A percentile compares a stretch with the other conserved stretches of the same genome.
Evolutionary conservation across 2,888 invertebrate genomes (phyloP).

Genomic region (Oligia strigilis): DNA sequence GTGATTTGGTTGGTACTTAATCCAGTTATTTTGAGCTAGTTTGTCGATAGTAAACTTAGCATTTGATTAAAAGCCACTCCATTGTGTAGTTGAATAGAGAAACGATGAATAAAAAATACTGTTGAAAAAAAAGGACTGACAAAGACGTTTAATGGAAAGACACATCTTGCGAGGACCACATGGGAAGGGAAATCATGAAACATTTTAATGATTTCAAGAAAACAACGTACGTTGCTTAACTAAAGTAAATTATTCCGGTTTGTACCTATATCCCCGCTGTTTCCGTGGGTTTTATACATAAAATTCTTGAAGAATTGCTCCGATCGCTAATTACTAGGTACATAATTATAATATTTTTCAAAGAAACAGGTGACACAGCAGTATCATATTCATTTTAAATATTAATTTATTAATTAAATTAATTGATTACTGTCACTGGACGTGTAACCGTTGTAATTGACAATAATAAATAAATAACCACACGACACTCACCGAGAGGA

Average conservation of each 20-base stretch:
- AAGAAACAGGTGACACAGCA: background rate
- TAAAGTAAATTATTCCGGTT: background rate
- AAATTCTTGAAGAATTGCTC: background rate
- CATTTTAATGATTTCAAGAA: background rate
- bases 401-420: no score
- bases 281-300: background rate
- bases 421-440: no score
- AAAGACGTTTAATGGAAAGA: no score
- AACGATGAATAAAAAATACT: background rate
- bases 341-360: background rate
- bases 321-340: background rate
- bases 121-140: background rate
- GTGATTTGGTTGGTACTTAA: background rate
- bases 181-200: background rate
- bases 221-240: no score
- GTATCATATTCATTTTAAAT: background rate
- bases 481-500: no score
- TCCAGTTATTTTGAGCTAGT: background rate
- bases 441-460: no score
- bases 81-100: background rate
- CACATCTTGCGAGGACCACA: background rate
- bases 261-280: background rate
- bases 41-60: background rate
- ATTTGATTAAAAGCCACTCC: background rate
- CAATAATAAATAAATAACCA: no score